Evolutionary conservation across 2,888 invertebrate species (phyloP), one percentile per base, ranked within the genome.

Genomic region (Trachelus troglodyta): DNA sequence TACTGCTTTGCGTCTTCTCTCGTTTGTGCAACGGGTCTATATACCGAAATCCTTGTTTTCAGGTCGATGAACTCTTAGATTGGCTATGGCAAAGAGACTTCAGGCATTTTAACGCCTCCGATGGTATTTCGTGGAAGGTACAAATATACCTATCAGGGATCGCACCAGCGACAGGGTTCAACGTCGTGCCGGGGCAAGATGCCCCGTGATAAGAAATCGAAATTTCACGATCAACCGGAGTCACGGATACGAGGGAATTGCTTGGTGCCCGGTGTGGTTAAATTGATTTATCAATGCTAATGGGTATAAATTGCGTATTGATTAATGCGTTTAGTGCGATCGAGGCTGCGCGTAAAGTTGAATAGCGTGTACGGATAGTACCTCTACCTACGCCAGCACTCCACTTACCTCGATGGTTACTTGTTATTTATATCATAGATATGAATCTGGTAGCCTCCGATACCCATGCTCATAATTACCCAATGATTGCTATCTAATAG

Each of bases 201-300:
- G 40, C 15, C 40, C 40, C 15, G 40, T 40, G 40, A 40, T 40
- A 15, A 40, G 40, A 40, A 15, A 40, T 40, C 40, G 40, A 40
- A 40, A 40, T 40, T 40, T 40, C 40, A 40, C 40, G 40, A 40
- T 15, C 40, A 15, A 40, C 40, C 15, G 15, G 6, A 40, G 40
- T 40, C 40, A 40, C 40, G 40, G 40, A 40, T 2, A 15, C 74
- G 74, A 69, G 79, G 74, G 81, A 82, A 84, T 83, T 80, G 74
- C 81, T 71, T n/a, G 31, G 12, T 34, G 69, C 79, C 76, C 73
- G 69, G 68, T 75, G 75, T 77, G 80, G 82, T 83, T 83, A 84
- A 87, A 87, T 87, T 87, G 87, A 87, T 87, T 87, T 87, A 87
- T 87, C 86, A 87, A 84, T 83, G 81, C 82, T 85, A 87, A 87